Evolutionary conservation across 2,113 vertebrate genomes (phyloP).

Genomic region (Harpagus bidentatus): DNA sequence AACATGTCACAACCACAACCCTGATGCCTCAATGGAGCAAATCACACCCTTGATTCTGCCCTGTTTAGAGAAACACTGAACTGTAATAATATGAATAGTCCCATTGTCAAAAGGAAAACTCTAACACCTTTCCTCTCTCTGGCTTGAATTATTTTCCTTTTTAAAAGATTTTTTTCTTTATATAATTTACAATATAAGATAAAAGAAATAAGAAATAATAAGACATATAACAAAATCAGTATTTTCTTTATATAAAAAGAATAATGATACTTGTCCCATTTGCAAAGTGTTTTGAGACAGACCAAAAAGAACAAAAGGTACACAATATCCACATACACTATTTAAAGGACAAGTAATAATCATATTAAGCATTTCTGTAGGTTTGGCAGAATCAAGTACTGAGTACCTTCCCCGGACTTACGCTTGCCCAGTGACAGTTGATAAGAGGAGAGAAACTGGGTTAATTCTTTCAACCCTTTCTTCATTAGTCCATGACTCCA

Average conservation of each 20-base stretch:
- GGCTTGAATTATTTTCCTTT: not conserved
- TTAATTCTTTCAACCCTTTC: not conserved
- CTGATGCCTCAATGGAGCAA: fast-evolving
- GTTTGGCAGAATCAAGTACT: not conserved
- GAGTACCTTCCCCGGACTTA: not conserved
- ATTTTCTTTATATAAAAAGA: not conserved
- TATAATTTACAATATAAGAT: not conserved
- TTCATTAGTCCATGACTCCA: not conserved
- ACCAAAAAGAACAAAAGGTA: not conserved
- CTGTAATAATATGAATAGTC: not conserved
- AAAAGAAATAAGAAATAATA: not conserved
- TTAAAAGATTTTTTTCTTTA: not conserved
- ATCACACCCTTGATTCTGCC: not conserved
- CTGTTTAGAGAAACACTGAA: not conserved
- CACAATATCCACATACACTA: not conserved
- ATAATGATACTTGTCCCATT: not conserved
- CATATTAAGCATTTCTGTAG: not conserved
- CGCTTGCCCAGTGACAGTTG: not conserved
- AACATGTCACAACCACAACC: not conserved
- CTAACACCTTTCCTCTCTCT: not conserved
- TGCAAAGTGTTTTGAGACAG: not conserved
- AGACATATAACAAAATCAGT: not conserved
- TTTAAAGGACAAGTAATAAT: not conserved
- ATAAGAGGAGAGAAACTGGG: not conserved
- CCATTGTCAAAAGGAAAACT: not conserved